Base-by-base conservation (phyloP, 2,113 vertebrate genomes). In the Hypocryptadius cinnamomeus region DNA sequence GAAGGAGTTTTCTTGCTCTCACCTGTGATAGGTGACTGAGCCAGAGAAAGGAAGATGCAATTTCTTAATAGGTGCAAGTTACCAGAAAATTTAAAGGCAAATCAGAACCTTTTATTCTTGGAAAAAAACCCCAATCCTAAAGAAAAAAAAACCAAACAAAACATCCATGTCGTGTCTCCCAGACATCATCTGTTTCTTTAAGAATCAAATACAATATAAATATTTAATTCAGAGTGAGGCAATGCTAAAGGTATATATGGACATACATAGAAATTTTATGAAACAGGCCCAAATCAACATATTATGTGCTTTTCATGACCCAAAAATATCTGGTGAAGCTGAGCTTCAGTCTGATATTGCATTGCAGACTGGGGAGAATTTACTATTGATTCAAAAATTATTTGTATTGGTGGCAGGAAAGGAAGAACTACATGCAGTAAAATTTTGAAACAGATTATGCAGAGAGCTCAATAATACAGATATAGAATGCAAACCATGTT, bases 121-220 rank as follows among this genome's bases (percentile, higher is more conserved):
- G 15, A 16, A 31, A 71, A 51, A 13, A 5, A 1, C 0, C 1
- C 1, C 4, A 54, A 15, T 3, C 7, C 9, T n/a, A 69, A 80
- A 57, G 4, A 37, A 63, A 63, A 77, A 9, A 47, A 30, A n/a
- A n/a, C n/a, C n/a, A n/a, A n/a, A n/a, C n/a, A n/a, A 57, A 68
- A 64, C 66, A 59, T 30, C 6, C 1, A 24, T 39, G 19, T 20
- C 6, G 12, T 31, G 2, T 84, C 10, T 66, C 13, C 76, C 28
- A 78, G 31, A 40, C 6, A 3, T 53, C 8, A 66, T 40, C 74
- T 78, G 7, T 61, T 86, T 64, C 30, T 79, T 77, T 28, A 61
- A 35, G 13, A 84, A 53, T 57, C 37, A 61, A 56, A 37, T 4
- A 56, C 7, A 73, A 21, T 14, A 44, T 6, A 15, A 84, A 70